Evolutionary conservation across 2,113 vertebrate genomes (phyloP), one percentile per base, ranked within the genome.

Genomic region (Amphiprion ocellaris): DNA sequence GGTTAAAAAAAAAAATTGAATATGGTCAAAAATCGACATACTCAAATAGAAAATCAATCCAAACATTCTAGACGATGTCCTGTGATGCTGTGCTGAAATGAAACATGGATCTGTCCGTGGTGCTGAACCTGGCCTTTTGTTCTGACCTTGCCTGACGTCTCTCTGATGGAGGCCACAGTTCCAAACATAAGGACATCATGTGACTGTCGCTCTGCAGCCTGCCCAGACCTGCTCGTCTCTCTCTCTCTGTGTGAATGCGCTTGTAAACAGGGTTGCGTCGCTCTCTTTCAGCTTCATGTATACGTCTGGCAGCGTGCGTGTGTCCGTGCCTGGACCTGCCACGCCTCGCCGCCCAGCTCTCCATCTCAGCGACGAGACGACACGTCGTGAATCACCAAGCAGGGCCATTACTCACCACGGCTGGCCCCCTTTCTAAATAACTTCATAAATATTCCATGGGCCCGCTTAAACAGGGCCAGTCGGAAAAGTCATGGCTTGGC

Each of bases 401-500:
- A 81, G 82, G 83, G 59, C 80, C 82, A 89, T 90, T 90, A 90
- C 82, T 86, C 89, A 88, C 59, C 41, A n/a, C 10, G 67, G 58
- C 71, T 21, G 76, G 47, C 73, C 83, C 81, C 73, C 83, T 79
- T 77, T 77, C 85, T 88, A 83, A 87, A 90, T 85, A 86, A 89
- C 87, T 86, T 90, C 75, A 92, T 93, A 90, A 92, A 94, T 93
- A 93, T 90, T 93, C 81, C 69, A 93, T 85, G 69, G 46, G 52
- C 74, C 16, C 8, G 65, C 73, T 87, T 85, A 86, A 87, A 88
- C 65, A 65, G 61, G 33, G 66, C 56, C 65, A 77, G 77, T 26
- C 59, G 24, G 37, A 74, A 65, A 84, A 90, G 87, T 74, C 74
- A 49, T 37, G 56, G 70, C 69, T 77, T 56, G 86, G 78, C 23